phyloP scores from a whole-genome alignment of 2,113 vertebrate genomes.

The Notarius lentiginosus region DNA sequence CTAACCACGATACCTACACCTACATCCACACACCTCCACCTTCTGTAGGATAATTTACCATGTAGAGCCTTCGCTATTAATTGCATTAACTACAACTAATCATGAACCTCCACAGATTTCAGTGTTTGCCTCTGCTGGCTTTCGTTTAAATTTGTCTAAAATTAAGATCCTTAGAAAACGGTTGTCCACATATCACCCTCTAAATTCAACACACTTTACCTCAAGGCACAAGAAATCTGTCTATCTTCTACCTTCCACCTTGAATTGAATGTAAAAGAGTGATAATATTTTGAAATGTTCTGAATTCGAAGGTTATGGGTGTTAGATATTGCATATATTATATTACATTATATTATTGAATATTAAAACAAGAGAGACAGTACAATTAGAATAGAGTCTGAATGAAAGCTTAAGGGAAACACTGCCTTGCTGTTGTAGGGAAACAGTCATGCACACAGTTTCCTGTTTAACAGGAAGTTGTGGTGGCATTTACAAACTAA shows the following conservation, averaged over 20 bases:
- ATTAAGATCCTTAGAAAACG: neutral
- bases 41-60: neutral
- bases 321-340: neutral
- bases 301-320: neutral
- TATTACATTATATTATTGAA: neutral
- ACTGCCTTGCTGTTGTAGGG: neutral
- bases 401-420: neutral
- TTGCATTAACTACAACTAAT: neutral
- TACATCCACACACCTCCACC: neutral
- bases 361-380: no score
- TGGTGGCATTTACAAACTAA: neutral
- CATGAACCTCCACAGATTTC: neutral
- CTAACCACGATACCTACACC: neutral
- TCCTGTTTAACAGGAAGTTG: slow-evolving; percentile 14
- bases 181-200: neutral
- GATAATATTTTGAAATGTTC: neutral
- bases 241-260: neutral
- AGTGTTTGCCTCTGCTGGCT: neutral
- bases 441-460: neutral
- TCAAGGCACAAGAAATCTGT: neutral
- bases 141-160: neutral
- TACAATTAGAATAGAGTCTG: neutral
- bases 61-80: neutral
- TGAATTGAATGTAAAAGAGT: neutral
- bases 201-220: neutral